These are phyloP conservation scores for Augiades crinisus DNA, from an alignment of 2,888 invertebrate genomes.

Conservation along the genomic window DNA sequence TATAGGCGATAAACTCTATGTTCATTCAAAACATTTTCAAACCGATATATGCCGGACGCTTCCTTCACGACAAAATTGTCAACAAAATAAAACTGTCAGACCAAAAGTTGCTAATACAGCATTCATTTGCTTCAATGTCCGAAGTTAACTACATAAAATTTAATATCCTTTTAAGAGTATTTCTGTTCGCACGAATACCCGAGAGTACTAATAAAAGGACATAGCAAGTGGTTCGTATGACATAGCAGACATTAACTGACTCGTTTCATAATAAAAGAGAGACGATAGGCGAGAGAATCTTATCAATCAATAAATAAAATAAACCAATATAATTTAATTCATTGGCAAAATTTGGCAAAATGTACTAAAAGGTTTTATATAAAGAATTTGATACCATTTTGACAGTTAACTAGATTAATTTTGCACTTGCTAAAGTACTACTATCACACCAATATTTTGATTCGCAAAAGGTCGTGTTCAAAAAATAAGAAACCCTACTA, in stretches of 20 bases:
- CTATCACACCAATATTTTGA: no score
- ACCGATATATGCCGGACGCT: no score
- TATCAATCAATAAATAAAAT: not conserved
- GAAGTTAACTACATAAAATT: slow-evolving; percentile 15
- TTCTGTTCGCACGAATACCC: slow-evolving; percentile 13
- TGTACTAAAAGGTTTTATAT: no score
- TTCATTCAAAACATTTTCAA: no score
- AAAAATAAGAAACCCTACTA: no score
- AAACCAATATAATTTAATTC: not conserved
- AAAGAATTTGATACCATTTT: not conserved
- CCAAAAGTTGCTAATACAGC: not conserved
- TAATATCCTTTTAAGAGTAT: slow-evolving; percentile 19
- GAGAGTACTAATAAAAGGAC: slow-evolving; percentile 15
- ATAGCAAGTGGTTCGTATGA: slow-evolving; percentile 15
- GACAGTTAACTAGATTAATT: no score
- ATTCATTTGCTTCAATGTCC: slow-evolving; percentile 7
- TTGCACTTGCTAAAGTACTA: no score
- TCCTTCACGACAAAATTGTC: slow-evolving; percentile 2
- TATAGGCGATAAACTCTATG: no score
- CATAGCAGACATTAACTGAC: slow-evolving; percentile 4
- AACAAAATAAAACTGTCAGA: slow-evolving; percentile 10
- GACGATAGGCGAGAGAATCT: no score
- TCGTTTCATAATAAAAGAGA: not conserved
- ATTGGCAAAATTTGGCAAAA: no score
- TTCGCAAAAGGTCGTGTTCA: no score